Evolutionary conservation across 2,113 vertebrate genomes (phyloP).

Genomic region (Anser brachyrhynchus): DNA sequence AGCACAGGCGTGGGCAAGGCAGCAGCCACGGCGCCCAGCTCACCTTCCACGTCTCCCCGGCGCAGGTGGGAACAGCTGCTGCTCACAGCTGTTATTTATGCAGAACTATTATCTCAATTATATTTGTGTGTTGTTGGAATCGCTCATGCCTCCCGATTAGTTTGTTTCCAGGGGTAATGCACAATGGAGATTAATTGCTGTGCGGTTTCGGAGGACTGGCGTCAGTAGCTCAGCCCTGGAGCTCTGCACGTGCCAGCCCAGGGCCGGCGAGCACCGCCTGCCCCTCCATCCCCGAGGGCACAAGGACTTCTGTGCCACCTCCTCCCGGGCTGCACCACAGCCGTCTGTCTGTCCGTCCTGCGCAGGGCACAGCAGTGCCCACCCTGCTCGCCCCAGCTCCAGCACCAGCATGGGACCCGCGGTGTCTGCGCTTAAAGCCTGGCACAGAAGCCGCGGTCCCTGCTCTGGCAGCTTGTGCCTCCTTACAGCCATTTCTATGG

Average conservation of each 20-base stretch:
- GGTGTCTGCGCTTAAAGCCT: background rate
- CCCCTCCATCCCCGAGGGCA: background rate
- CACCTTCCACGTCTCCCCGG: background rate
- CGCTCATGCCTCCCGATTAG: conserved; percentile 27
- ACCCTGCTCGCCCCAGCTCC: background rate
- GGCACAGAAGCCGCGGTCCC: background rate
- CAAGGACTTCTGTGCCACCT: background rate
- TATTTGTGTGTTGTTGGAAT: conserved; percentile 18
- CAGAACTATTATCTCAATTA: conserved; percentile 66
- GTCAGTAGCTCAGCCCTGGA: background rate
- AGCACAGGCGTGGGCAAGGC: rapidly evolving
- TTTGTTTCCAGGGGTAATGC: conserved; percentile 55
- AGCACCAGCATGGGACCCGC: background rate
- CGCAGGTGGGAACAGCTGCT: conserved; percentile 72
- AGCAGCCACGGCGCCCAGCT: rapidly evolving
- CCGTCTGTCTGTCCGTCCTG: background rate
- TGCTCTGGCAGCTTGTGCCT: background rate
- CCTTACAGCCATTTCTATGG: conserved; percentile 62
- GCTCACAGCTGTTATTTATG: conserved; percentile 73
- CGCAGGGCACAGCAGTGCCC: background rate
- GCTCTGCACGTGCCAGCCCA: rapidly evolving
- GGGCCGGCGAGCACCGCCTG: rapidly evolving
- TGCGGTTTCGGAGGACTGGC: background rate
- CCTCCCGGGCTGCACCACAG: background rate
- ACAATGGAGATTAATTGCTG: conserved; percentile 43